Base-by-base conservation (phyloP, 2,888 invertebrate genomes). In the Emmelina monodactyla region DNA sequence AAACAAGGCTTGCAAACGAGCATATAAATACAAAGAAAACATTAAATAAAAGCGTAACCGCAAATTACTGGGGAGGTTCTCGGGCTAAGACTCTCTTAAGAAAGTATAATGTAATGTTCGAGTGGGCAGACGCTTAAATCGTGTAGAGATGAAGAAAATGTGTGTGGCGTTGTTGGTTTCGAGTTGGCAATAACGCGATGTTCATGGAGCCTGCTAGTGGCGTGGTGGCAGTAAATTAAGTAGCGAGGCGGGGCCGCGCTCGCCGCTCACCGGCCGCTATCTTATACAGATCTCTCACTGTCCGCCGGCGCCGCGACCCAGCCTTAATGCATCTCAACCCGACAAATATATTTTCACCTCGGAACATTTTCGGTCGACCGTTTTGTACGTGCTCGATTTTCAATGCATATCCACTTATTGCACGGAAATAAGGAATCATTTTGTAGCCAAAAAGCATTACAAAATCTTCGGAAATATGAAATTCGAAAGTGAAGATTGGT, bases 151-250 rank as follows among this genome's bases (percentile, higher is more conserved):
- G 65, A 66, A 65, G 65, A 62, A 75, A 73, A 71, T 70, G 67
- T 70, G 65, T 68, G 61, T 62, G 67, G 62, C 60, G 66, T 75
- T 73, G 68, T 68, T 72, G 68, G 67, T 73, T 76, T 72, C 70
- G 70, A 78, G 75, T 70, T 68, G 73, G 75, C 68, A 75, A 75
- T 78, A 76, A 76, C 70, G 66, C 59, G 60, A 64, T 66, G 69
- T 66, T 69, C 72, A 67, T 65, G 70, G 72, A 68, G 73, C 70
- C 66, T 72, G 76, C 62, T 72, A 57, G 63, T 75, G 78, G 75
- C 76, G 65, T 73, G 9, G 9, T 67, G 60, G 68, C 69, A 68
- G 67, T 78, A 75, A 76, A 76, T 75, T 69, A 70, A 66, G 62
- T 45, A 51, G 52, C 58, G 62, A 57, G 55, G 55, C 54, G 57